Evolutionary conservation across 2,797 vertebrate species (phyloP).

Genomic region (Hyperoplus immaculatus): DNA sequence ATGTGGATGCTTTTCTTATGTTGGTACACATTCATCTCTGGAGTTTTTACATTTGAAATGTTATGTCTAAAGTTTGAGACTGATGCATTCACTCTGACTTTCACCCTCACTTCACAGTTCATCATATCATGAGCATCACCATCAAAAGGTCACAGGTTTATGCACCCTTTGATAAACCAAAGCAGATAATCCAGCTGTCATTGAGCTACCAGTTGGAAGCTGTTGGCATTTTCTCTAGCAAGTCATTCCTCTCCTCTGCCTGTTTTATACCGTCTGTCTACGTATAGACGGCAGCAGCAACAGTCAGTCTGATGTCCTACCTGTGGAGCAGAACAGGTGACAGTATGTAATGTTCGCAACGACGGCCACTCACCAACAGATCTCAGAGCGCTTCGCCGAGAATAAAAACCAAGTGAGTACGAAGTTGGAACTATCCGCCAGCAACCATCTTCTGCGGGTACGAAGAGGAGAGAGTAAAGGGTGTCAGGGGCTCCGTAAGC

Average conservation of each 20-base stretch:
- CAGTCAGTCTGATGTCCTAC: slow-evolving; percentile 49
- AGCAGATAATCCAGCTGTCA: slow-evolving; percentile 54
- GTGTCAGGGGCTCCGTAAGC: slow-evolving; percentile 36
- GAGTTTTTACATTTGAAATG: neutral
- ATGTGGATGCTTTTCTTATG: neutral
- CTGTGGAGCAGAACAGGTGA: slow-evolving; percentile 77
- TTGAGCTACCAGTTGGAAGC: slow-evolving; percentile 40
- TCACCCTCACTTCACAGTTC: neutral
- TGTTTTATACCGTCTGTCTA: neutral
- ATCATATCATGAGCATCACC: neutral
- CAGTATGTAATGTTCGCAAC: slow-evolving; percentile 44
- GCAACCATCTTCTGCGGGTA: slow-evolving; percentile 61
- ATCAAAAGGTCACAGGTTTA: slow-evolving; percentile 52
- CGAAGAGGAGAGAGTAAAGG: slow-evolving; percentile 26
- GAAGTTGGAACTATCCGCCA: slow-evolving; percentile 66
- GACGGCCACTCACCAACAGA: slow-evolving; percentile 70
- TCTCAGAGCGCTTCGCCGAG: slow-evolving; percentile 61
- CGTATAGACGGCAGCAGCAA: neutral
- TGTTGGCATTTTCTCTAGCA: slow-evolving; percentile 37
- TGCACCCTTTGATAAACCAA: slow-evolving; percentile 31
- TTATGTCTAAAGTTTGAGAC: neutral
- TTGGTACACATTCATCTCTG: neutral
- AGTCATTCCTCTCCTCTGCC: neutral
- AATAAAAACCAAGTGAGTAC: slow-evolving; percentile 39
- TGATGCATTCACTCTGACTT: neutral